Evolutionary conservation across 2,797 vertebrate genomes (phyloP), one percentile per base, ranked within the genome.

Genomic region (Sebastes alutus): DNA sequence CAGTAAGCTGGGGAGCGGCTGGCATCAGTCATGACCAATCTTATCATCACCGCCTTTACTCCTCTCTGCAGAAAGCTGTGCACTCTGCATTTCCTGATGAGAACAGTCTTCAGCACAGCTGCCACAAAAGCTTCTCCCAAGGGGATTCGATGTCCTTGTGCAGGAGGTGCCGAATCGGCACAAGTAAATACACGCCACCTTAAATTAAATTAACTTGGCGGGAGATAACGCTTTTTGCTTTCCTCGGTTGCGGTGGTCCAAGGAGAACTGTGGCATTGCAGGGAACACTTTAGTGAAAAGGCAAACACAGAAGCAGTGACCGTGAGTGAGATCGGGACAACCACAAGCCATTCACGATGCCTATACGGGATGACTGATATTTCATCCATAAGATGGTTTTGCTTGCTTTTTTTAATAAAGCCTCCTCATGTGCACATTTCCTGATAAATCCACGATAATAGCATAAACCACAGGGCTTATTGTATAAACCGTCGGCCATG

Each of bases 21-120:
- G 73, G 78, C 67, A 73, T 90, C 79, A 82, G 83, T 78, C 81
- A 76, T 83, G 83, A 82, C 81, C 82, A 87, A 80, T 88, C 87
- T 88, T 86, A 89, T 91, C 86, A 75, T 75, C 67, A 7, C 27
- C n/a, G 29, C 52, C 32, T 78, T 71, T 75, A 27, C 72, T 82
- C 58, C 66, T 78, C 66, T 78, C 84, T 84, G 84, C 72, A 78
- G n/a, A 84, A 91, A 86, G 78, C 65, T 66, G 75, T 79, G 67
- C 55, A 77, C 70, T 90, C 79, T 85, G 87, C 78, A 81, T 87
- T 83, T 89, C 56, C 66, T 80, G 59, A 84, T 64, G 80, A 87
- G 75, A 82, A 69, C 78, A 83, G 68, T 82, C 27, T 87, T 75
- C 55, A 25, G 72, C 63, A 68, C 73, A 82, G 78, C 73, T 64